These are phyloP conservation scores for Alcedo atthis DNA, from an alignment of 2,797 vertebrate genomes.

Conservation along the genomic window DNA sequence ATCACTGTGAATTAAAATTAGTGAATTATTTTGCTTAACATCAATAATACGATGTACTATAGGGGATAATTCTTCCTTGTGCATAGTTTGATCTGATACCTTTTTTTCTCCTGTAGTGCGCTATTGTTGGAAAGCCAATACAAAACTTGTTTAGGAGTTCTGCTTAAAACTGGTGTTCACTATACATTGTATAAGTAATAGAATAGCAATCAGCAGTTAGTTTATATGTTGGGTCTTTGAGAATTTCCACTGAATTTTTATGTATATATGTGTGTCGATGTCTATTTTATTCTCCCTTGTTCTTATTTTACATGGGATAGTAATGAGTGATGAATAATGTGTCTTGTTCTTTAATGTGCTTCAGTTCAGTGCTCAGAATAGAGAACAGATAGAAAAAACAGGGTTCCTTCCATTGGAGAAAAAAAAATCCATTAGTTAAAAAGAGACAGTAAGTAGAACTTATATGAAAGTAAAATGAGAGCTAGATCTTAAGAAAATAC, in stretches of 20 bases:
- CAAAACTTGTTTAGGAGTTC: not conserved
- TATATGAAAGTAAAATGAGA: not conserved
- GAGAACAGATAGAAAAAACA: not conserved
- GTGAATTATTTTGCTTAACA: not conserved
- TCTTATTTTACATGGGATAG: not conserved
- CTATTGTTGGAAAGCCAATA: not conserved
- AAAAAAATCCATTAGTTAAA: not conserved
- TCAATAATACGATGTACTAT: not conserved
- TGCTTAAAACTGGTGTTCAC: not conserved
- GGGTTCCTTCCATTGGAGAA: not conserved
- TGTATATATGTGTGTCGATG: not conserved
- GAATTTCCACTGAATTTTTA: not conserved
- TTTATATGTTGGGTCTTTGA: not conserved
- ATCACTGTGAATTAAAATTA: not conserved
- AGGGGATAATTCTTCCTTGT: not conserved
- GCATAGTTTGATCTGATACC: not conserved
- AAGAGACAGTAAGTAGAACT: not conserved
- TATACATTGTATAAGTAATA: not conserved
- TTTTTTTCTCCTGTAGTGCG: not conserved
- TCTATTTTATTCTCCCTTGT: not conserved
- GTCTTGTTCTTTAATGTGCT: not conserved
- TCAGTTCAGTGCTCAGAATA: not conserved
- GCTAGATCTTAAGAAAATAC: not conserved
- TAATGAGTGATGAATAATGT: not conserved
- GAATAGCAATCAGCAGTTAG: not conserved